These are phyloP conservation scores for Rhagonycha fulva DNA, from an alignment of 2,888 invertebrate genomes.

Conservation along the genomic window DNA sequence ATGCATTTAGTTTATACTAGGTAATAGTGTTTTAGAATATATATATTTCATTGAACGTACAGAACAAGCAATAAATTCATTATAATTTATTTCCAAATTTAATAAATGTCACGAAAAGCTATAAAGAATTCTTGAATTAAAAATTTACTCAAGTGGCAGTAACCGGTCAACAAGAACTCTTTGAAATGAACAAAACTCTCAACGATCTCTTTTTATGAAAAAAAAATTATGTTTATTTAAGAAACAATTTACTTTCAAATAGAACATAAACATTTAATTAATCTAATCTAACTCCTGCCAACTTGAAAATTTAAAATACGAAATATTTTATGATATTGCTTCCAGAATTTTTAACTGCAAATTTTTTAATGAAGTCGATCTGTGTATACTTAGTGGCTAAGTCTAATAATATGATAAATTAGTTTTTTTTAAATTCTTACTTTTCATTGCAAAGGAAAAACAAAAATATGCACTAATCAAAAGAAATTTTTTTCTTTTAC, in stretches of 20 bases:
- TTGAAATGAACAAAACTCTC: neutral
- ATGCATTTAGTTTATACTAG: neutral
- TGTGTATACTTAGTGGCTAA: no score
- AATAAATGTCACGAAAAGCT: neutral
- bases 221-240: neutral
- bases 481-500: no score
- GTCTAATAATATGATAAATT: no score
- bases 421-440: no score
- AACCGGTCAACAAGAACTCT: neutral
- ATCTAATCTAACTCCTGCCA: neutral
- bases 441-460: no score
- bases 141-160: neutral
- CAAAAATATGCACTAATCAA: no score
- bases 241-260: neutral
- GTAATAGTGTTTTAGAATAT: neutral
- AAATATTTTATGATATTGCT: no score
- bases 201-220: neutral
- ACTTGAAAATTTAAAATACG: no score
- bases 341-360: no score
- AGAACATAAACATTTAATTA: neutral
- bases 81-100: neutral
- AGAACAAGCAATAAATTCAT: neutral
- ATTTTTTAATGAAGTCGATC: no score
- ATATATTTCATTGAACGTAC: neutral
- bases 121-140: neutral